A percentile compares a stretch with the other conserved stretches of the same genome.
These are phyloP conservation scores for Sternarchorhynchus goeldii DNA, from an alignment of 2,797 vertebrate genomes.

Conservation along the genomic window DNA sequence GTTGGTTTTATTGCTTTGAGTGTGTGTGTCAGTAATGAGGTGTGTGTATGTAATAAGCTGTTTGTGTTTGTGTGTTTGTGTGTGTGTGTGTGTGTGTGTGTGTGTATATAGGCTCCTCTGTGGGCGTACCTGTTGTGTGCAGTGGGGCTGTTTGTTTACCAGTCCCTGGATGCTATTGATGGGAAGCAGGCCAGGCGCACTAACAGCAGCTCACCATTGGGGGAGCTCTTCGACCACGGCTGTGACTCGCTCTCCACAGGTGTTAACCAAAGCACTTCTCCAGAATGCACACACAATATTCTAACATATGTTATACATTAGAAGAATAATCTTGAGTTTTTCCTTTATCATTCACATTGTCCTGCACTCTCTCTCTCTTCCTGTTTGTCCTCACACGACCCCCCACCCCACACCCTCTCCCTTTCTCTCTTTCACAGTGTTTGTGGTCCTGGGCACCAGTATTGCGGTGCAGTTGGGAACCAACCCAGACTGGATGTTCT, in stretches of 20 bases:
- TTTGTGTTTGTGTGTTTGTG: not conserved
- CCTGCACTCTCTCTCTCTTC: too few relatives aligned
- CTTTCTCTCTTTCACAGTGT: conserved; percentile 78
- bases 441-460: conserved; percentile 96
- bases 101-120: conserved; percentile 81
- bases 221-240: conserved; percentile 98
- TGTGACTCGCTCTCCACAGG: conserved; percentile 98
- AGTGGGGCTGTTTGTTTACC: conserved; percentile 94
- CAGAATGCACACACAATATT: not conserved
- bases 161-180: conserved; percentile 96
- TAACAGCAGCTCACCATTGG: conserved; percentile 93
- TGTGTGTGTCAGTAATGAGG: not conserved
- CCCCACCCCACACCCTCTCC: not conserved
- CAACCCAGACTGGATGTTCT: conserved; percentile 99
- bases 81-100: conserved; percentile 5
- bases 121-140: conserved; percentile 96
- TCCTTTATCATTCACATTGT: not conserved
- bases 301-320: not conserved
- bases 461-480: conserved; percentile 96
- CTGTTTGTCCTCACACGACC: not conserved
- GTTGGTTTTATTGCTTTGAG: too few relatives aligned
- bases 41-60: not conserved
- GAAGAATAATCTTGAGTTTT: not conserved
- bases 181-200: conserved; percentile 98
- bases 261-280: conserved; percentile 57